Conservation (phyloP, 2,797 vertebrate species). For the Gouania willdenowi region DNA sequence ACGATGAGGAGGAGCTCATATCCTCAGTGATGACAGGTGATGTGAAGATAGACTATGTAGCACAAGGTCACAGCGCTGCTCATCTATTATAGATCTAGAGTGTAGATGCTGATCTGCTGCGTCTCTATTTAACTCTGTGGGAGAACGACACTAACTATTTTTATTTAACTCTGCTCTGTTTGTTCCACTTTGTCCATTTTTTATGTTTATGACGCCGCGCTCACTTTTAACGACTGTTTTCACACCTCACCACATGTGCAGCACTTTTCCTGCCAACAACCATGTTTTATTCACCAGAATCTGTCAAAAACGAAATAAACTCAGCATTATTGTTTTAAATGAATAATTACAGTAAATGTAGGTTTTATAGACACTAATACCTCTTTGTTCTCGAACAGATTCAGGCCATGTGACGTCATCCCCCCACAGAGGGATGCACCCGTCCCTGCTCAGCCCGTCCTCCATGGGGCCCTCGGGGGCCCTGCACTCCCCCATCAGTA, state of each 20-base stretch:
- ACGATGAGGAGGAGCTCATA: no score
- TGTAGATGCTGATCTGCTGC: conserved; percentile 27
- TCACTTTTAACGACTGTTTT: conserved; percentile 28
- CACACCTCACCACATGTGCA: conserved; percentile 43
- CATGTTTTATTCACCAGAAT: neutral
- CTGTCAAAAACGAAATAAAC: no score
- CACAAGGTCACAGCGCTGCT: no score
- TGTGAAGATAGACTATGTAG: conserved; percentile 28
- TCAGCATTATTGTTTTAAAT: no score
- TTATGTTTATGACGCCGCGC: neutral
- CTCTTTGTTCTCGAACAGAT: conserved; percentile 67
- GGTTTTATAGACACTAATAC: no score
- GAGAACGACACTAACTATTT: conserved; percentile 1
- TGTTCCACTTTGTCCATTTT: conserved; percentile 13
- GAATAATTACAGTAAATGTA: no score
- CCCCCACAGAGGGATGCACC: conserved; percentile 89
- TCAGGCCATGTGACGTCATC: conserved; percentile 86
- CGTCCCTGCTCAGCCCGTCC: conserved; percentile 82
- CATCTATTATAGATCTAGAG: conserved; percentile 43
- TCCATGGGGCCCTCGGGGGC: conserved; percentile 85
- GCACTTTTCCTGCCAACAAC: conserved; percentile 1
- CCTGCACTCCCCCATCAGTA: conserved; percentile 92
- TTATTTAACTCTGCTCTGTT: neutral
- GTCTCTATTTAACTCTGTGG: conserved; percentile 15
- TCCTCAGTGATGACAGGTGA: conserved; percentile 55